Conservation (phyloP, 2,113 vertebrate species). For the Daboia siamensis region DNA sequence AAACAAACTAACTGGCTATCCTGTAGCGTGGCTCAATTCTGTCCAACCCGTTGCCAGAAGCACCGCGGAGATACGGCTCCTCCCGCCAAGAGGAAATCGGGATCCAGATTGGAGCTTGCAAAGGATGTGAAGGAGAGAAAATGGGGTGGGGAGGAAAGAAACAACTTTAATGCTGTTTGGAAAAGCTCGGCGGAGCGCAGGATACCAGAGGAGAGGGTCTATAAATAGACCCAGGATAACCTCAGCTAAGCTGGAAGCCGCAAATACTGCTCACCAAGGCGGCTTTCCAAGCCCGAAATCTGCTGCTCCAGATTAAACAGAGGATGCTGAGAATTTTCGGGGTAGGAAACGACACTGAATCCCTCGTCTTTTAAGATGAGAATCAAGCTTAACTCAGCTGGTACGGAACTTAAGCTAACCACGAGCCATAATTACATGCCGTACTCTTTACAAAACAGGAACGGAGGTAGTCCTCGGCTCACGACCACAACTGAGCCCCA, state of each 20-base stretch:
- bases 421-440: background rate
- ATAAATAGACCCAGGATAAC: slow-evolving; percentile 68
- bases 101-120: background rate
- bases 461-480: too few relatives aligned
- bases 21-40: slow-evolving; percentile 20
- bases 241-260: slow-evolving; percentile 51
- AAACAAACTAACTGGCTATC: fast-evolving
- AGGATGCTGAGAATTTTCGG: background rate
- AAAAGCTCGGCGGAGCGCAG: slow-evolving; percentile 39
- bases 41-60: background rate
- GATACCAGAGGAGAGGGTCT: slow-evolving; percentile 36
- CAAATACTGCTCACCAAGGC: slow-evolving; percentile 39
- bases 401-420: background rate
- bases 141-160: background rate
- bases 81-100: fast-evolving
- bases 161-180: background rate
- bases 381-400: background rate
- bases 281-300: slow-evolving; percentile 44
- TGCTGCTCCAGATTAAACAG: slow-evolving; percentile 3
- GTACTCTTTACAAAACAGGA: background rate
- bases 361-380: background rate
- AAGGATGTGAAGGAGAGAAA: background rate
- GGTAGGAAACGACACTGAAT: background rate
- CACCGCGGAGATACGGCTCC: background rate
- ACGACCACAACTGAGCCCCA: too few relatives aligned